Evolutionary conservation across 2,113 vertebrate species (phyloP), one percentile per base, ranked within the genome.

Genomic region (Entelurus aequoreus): DNA sequence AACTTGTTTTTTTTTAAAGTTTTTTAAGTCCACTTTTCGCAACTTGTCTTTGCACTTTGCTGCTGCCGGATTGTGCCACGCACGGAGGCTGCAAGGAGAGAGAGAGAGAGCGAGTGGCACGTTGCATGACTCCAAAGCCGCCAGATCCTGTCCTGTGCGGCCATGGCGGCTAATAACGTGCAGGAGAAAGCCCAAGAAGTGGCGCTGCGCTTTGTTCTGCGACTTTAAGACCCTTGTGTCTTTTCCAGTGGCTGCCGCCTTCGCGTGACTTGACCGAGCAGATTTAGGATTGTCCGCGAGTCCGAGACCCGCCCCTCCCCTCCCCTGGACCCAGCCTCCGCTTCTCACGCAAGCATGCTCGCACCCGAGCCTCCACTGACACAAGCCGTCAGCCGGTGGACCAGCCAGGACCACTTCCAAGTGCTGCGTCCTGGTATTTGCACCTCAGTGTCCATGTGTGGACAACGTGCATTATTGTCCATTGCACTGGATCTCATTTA

Each of bases 251-350:
- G 83, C 87, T 75, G 75, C 78, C 81, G 82, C 88, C 88, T 90
- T 91, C 84, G 90, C 90, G 90, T 91, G 90, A 91, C 90, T 84
- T 89, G 86, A 87, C 84, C 84, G 72, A 84, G 89, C 84, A 90
- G 88, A 90, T 88, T 90, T 88, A 80, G 86, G 86, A 88, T 87
- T 89, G 86, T 88, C 88, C 84, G 82, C 82, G 79, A 87, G 83
- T 88, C 72, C 76, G 70, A 78, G 83, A 83, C 88, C 87, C 90
- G 84, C 86, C 87, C 87, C 90, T 85, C 86, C 87, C 89, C 88
- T 86, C 73, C 88, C 85, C 76, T 65, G 76, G 59, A 79, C 70
- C 58, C 55, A 66, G 72, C 80, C 87, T 81, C 83, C 75, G 75
- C 87, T 84, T 90, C 88, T 89, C 90, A 90, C 90, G 87, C 88